phyloP scores from a whole-genome alignment of 2,888 invertebrate genomes.

The Phragmatobia fuliginosa region DNA sequence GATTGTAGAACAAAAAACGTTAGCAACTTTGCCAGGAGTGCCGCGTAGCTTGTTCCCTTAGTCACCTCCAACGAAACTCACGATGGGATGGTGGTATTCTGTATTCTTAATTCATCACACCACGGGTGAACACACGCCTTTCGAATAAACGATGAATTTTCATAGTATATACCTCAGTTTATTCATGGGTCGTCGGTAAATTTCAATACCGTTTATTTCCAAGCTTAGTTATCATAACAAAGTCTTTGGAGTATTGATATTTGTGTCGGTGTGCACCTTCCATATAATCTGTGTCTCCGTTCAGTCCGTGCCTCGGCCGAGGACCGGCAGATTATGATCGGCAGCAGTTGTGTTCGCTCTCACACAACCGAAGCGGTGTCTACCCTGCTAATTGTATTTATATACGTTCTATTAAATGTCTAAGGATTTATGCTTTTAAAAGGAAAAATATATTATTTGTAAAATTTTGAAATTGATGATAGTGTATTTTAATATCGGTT shows the following conservation, averaged over 20 bases:
- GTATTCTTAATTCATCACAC: no score
- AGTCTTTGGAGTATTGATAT: neutral
- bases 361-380: constrained; percentile 38
- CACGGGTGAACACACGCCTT: no score
- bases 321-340: constrained; percentile 61
- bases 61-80: no score
- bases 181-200: neutral
- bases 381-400: constrained; percentile 7
- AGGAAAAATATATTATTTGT: neutral
- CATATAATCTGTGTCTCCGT: constrained; percentile 4
- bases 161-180: no score
- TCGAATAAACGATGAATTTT: no score
- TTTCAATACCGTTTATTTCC: neutral
- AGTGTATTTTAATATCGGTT: neutral
- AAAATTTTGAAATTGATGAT: neutral
- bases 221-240: neutral
- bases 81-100: no score
- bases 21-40: no score
- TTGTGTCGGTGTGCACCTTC: constrained; percentile 4
- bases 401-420: neutral
- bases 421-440: neutral
- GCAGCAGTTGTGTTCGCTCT: constrained; percentile 59
- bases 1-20: no score
- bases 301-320: constrained; percentile 12
- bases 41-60: no score